Conservation (phyloP, 2,113 vertebrate genomes). For the Prunella himalayana region DNA sequence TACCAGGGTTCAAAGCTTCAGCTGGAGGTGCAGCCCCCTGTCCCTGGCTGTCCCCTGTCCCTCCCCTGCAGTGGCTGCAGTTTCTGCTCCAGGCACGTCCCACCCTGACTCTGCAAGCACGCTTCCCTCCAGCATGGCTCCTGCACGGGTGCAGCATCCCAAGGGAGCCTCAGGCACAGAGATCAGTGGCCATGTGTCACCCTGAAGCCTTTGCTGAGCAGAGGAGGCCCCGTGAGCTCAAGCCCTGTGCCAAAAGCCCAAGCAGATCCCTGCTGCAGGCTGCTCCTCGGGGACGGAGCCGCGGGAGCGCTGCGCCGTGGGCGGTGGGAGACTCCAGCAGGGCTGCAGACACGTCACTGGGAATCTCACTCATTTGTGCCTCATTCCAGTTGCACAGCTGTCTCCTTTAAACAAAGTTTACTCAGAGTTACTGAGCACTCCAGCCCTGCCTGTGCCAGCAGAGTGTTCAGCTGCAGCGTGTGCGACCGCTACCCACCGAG, state of each 20-base stretch:
- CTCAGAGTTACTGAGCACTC: neutral
- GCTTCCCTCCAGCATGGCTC: neutral
- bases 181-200: accelerated
- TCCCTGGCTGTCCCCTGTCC: neutral
- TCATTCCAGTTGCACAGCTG: constrained; percentile 58
- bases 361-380: constrained; percentile 25
- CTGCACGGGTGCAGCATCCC: neutral
- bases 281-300: neutral
- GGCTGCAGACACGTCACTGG: neutral
- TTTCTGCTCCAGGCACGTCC: neutral
- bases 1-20: neutral
- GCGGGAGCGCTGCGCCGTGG: neutral
- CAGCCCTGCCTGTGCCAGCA: constrained; percentile 1
- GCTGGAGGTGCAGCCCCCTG: neutral
- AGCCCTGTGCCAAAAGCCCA: neutral
- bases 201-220: neutral
- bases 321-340: constrained; percentile 33
- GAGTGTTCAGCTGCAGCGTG: neutral
- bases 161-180: neutral
- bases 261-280: neutral
- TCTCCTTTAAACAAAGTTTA: constrained; percentile 50
- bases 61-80: neutral
- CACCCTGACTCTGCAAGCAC: neutral
- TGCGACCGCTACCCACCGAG: neutral
- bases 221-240: neutral